A percentile compares a stretch with the other conserved stretches of the same genome.
Conservation (phyloP, 1,140 invertebrate genomes). For the Pemphigus obesinymphae region DNA sequence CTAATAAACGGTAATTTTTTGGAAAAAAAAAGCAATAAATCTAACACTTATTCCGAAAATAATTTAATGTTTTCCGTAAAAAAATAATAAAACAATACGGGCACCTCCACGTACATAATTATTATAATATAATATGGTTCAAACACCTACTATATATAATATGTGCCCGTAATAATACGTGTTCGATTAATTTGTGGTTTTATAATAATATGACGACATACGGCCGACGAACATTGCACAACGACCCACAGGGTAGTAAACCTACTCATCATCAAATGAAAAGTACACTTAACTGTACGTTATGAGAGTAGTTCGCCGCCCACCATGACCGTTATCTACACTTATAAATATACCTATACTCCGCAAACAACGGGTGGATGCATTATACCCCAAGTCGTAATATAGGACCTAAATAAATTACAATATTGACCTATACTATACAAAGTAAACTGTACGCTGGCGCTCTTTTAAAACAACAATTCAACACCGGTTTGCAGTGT, state of each 20-base stretch:
- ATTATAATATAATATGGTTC: no score
- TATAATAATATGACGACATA: slow-evolving; percentile 15
- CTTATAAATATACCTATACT: neutral
- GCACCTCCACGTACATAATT: neutral
- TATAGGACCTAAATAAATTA: neutral
- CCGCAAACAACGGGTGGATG: neutral
- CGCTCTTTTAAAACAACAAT: no score
- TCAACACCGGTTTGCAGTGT: no score
- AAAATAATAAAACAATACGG: slow-evolving; percentile 5
- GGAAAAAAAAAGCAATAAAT: slow-evolving; percentile 11
- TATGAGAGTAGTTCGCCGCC: neutral
- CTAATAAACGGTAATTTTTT: slow-evolving; percentile 28
- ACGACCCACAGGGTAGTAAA: neutral
- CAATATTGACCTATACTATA: neutral
- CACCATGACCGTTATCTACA: neutral
- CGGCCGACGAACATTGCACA: neutral
- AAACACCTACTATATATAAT: neutral
- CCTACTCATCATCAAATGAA: neutral
- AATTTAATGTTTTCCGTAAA: neutral
- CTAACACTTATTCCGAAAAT: neutral
- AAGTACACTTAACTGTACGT: neutral
- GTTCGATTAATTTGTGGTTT: slow-evolving; percentile 31
- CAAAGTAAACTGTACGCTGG: no score
- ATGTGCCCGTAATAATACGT: slow-evolving; percentile 17
- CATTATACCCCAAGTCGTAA: neutral